Percentiles rank a stretch among this genome's conserved stretches.
phyloP scores from a whole-genome alignment of 2,888 invertebrate genomes.

The Apodemia mormo region DNA sequence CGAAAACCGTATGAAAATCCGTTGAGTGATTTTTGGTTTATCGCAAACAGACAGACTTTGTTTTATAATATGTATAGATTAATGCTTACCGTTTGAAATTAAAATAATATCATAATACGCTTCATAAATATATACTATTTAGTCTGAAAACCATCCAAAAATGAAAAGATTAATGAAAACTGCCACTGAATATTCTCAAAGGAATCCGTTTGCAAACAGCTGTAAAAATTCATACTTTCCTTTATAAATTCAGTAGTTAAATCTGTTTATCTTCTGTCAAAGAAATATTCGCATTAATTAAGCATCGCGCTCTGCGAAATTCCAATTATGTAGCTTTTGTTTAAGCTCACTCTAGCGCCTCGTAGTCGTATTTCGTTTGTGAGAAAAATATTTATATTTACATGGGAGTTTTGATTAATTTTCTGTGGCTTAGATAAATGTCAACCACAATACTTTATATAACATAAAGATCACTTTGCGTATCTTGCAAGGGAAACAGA shows the following conservation, averaged over 20 bases:
- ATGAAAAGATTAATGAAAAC: too few relatives aligned
- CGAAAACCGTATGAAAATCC: too few relatives aligned
- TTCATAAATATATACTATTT: too few relatives aligned
- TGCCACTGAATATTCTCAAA: slow-evolving; percentile 3
- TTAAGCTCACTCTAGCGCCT: slow-evolving; percentile 34
- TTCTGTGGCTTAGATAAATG: slow-evolving; percentile 18
- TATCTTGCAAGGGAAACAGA: too few relatives aligned
- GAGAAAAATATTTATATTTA: slow-evolving; percentile 42
- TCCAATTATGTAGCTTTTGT: slow-evolving; percentile 37
- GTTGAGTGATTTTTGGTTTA: too few relatives aligned
- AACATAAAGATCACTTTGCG: too few relatives aligned
- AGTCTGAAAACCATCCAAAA: too few relatives aligned
- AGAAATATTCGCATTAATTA: slow-evolving; percentile 17
- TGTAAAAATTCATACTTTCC: not conserved
- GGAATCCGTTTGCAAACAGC: not conserved
- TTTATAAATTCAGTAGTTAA: slow-evolving; percentile 13
- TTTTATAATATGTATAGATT: too few relatives aligned
- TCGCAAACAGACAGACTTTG: too few relatives aligned
- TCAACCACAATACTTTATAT: not conserved
- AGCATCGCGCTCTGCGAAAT: slow-evolving; percentile 16
- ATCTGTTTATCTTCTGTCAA: slow-evolving; percentile 17
- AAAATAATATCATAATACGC: too few relatives aligned
- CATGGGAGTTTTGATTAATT: slow-evolving; percentile 28
- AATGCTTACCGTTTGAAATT: too few relatives aligned
- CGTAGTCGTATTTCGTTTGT: slow-evolving; percentile 36